These are phyloP conservation scores for Bimastos eiseni DNA, from an alignment of 2,888 invertebrate genomes.

Conservation along the genomic window DNA sequence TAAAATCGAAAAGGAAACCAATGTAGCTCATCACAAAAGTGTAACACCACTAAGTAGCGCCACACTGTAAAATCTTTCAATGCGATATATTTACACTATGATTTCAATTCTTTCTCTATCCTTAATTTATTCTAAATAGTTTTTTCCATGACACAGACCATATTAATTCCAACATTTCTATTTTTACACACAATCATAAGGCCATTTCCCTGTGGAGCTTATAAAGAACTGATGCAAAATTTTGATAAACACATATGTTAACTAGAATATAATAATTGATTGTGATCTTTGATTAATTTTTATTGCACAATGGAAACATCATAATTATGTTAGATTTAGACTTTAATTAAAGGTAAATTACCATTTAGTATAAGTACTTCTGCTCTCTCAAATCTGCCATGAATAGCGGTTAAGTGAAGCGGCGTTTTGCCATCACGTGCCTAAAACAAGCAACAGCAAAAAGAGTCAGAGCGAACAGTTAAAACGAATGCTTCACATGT, in stretches of 20 bases:
- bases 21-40: too few species aligned
- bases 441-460: slow-evolving; percentile 27
- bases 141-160: not conserved
- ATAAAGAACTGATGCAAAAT: not conserved
- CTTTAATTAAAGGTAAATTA: not conserved
- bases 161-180: not conserved
- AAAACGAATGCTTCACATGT: not conserved
- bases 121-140: not conserved
- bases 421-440: slow-evolving; percentile 36
- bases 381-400: slow-evolving; percentile 30
- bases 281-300: not conserved
- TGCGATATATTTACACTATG: not conserved
- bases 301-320: not conserved
- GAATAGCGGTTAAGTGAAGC: slow-evolving; percentile 32
- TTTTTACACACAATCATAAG: not conserved
- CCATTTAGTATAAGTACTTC: slow-evolving; percentile 30
- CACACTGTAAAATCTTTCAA: not conserved
- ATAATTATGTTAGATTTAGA: not conserved
- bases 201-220: not conserved
- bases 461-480: not conserved
- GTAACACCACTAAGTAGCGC: not conserved
- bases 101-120: not conserved
- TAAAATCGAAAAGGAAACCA: too few species aligned
- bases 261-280: not conserved
- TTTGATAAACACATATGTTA: not conserved